Evolutionary conservation across 2,113 vertebrate genomes (phyloP).

Genomic region (Clupea harengus): DNA sequence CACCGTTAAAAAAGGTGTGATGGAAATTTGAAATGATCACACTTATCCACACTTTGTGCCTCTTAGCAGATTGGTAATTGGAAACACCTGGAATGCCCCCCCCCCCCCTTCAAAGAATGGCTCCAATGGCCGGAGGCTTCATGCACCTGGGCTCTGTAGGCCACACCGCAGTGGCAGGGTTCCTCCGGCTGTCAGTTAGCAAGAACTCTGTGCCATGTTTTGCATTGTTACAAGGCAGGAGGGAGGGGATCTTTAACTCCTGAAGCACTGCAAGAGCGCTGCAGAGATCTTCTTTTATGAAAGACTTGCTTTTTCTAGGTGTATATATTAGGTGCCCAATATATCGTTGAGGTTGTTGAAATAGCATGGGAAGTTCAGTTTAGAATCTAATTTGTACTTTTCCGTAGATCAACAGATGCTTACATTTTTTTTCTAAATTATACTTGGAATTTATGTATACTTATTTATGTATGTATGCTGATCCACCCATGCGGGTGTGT

Average conservation of each 20-base stretch:
- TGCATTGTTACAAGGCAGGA: neutral
- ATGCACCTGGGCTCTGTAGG: slow-evolving; percentile 62
- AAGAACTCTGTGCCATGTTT: neutral
- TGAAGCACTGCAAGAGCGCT: neutral
- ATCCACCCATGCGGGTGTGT: no score
- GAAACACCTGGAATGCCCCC: slow-evolving; percentile 71
- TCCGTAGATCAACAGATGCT: no score
- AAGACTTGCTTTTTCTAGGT: neutral
- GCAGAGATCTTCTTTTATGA: neutral
- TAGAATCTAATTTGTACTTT: no score
- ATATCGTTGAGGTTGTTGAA: neutral
- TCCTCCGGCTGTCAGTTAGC: neutral
- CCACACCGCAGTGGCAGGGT: neutral
- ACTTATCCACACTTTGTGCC: slow-evolving; percentile 79
- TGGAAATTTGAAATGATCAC: slow-evolving; percentile 78
- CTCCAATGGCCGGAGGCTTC: slow-evolving; percentile 67
- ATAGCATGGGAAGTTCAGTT: neutral
- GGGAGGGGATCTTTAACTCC: neutral
- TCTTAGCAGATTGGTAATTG: slow-evolving; percentile 76
- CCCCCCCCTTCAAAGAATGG: slow-evolving; percentile 64
- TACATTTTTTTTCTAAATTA: no score
- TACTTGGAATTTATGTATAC: neutral
- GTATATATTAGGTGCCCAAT: neutral
- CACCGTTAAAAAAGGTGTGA: slow-evolving; percentile 75
- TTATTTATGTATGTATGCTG: no score